These are phyloP conservation scores for Anthophora plumipes DNA, from an alignment of 2,888 invertebrate species.

Conservation along the genomic window DNA sequence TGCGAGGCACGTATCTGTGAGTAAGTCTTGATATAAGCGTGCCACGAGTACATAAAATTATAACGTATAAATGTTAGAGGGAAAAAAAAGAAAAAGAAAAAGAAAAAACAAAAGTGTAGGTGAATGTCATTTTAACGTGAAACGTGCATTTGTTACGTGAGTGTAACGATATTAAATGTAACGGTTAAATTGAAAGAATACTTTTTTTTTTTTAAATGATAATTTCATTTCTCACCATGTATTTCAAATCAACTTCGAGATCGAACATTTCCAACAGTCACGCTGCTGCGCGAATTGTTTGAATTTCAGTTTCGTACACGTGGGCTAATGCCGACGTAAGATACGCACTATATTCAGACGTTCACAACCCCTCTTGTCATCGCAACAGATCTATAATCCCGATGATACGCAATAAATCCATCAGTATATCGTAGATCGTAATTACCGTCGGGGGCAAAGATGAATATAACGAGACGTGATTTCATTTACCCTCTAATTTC, in stretches of 20 bases:
- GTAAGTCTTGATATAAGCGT: conserved; percentile 2
- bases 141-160: too few species aligned
- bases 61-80: not conserved
- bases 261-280: not conserved
- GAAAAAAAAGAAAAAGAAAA: too few species aligned
- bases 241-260: not conserved
- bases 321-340: not conserved
- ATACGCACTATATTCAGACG: conserved; percentile 6
- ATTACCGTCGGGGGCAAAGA: conserved; percentile 18
- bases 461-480: not conserved
- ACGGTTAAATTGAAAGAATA: too few species aligned
- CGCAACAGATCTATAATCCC: not conserved
- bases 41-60: not conserved
- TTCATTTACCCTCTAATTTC: conserved; percentile 9
- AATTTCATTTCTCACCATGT: not conserved
- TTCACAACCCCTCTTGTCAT: conserved; percentile 8
- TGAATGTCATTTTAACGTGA: too few species aligned
- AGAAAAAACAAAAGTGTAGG: not conserved
- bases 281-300: conserved; percentile 2
- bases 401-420: not conserved
- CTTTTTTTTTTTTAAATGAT: not conserved
- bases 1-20: not conserved
- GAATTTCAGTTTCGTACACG: conserved; percentile 22
- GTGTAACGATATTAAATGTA: not conserved
- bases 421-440: not conserved